phyloP scores from a whole-genome alignment of 2,888 invertebrate genomes.

The Chrysolina oricalcia region DNA sequence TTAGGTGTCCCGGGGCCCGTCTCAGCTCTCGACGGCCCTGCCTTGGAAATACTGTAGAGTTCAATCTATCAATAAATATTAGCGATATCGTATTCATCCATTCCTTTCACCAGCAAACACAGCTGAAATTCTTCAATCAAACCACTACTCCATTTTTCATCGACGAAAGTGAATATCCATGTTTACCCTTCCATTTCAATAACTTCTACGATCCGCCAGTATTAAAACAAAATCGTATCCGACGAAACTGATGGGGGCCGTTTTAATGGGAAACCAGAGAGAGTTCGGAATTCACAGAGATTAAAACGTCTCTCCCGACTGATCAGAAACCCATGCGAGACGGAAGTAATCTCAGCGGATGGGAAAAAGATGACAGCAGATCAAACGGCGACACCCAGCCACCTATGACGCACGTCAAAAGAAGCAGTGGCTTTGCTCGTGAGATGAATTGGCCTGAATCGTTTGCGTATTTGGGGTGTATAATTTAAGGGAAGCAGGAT shows the following conservation, averaged over 20 bases:
- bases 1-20: too few species aligned
- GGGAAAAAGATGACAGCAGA: not conserved
- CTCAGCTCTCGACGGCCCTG: too few species aligned
- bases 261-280: slow-evolving; percentile 6
- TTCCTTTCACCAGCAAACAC: too few species aligned
- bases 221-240: not conserved
- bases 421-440: not conserved
- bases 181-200: too few species aligned
- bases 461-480: too few species aligned
- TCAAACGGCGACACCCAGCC: not conserved
- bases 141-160: too few species aligned
- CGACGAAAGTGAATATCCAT: too few species aligned
- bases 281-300: not conserved
- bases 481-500: too few species aligned
- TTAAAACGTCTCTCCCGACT: not conserved
- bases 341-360: not conserved
- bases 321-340: not conserved
- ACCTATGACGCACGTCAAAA: not conserved
- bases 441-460: not conserved
- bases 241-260: not conserved
- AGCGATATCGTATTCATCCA: too few species aligned
- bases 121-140: too few species aligned
- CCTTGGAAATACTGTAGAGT: too few species aligned
- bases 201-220: not conserved
- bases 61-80: too few species aligned